Percentiles rank a stretch among this genome's conserved stretches.
Conservation (phyloP, 2,888 invertebrate species). For the Platynereis dumerilii region DNA sequence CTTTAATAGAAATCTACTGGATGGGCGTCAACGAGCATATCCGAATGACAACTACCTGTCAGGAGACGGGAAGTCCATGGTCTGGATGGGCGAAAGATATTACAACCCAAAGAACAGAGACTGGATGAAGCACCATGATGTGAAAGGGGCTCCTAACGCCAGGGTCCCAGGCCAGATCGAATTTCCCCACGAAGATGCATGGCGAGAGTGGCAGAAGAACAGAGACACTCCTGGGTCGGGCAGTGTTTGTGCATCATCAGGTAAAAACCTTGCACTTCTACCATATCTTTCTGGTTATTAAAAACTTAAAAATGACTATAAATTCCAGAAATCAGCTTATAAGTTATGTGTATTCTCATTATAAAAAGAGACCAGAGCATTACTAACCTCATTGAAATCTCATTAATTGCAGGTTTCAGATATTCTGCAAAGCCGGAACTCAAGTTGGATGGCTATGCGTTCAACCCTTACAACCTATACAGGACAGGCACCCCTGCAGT, state of each 20-base stretch:
- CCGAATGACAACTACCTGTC: constrained; percentile 39
- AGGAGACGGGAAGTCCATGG: constrained; percentile 39
- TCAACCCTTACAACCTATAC: constrained; percentile 44
- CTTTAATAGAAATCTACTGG: constrained; percentile 35
- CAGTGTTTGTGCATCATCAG: constrained; percentile 37
- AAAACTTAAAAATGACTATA: no score
- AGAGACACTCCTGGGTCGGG: constrained; percentile 39
- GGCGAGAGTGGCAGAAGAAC: constrained; percentile 41
- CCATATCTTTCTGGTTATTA: no score
- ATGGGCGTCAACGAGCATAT: constrained; percentile 34
- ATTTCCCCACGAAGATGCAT: constrained; percentile 41
- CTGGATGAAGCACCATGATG: constrained; percentile 39
- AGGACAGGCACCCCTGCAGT: constrained; percentile 40
- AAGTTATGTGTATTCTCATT: no score
- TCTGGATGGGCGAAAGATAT: constrained; percentile 38
- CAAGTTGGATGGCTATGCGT: constrained; percentile 40
- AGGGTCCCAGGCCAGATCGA: constrained; percentile 39
- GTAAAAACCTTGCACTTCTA: no score
- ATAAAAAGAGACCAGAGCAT: no score
- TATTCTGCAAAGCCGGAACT: constrained; percentile 34
- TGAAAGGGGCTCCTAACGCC: constrained; percentile 37
- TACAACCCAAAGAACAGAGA: constrained; percentile 34
- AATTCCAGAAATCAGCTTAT: no score
- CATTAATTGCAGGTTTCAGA: constrained; percentile 35
- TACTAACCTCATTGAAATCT: no score